Evolutionary conservation across 2,888 invertebrate species (phyloP), one percentile per base, ranked within the genome.

Genomic region (Andrena marginata): DNA sequence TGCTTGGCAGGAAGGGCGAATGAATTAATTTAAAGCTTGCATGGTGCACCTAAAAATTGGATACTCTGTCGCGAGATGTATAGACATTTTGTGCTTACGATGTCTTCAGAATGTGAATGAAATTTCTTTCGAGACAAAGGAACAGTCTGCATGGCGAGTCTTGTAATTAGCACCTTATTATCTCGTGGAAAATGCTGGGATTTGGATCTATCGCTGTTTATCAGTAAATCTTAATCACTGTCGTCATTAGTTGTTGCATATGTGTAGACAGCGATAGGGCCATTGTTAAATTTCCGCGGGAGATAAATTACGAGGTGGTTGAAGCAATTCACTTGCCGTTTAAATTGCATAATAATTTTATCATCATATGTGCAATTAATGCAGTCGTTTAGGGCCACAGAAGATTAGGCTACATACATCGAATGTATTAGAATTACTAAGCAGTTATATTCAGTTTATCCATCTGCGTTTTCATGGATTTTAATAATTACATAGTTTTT

Each of bases 221-320:
- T 71, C 71, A 13, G 16, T n/a, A 7, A 62, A 63, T 71, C 71
- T 62, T 62, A 71, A 71, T 71, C 33, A 23, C 23, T n/a, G 33
- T 63, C 13, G 72, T 26, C 63, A 51, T 72, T 63, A 72, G 16
- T 23, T 20, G 51, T 20, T 54, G 48, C 64, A 16, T 65, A 20
- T 23, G 56, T 56, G 56, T 23, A 26, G 23, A 56, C 10, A 26
- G 8, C 4, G 26, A 56, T 56, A 56, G 23, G 23, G 20, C 42
- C 42, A 42, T 42, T 42, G 42, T 42, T 42, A 1, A 42, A 42
- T 42, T 42, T 42, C 4, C 42, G 16, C 16, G 42, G 42, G 42
- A 42, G 42, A 16, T 42, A 5, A 42, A 42, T 42, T 42, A 42
- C 42, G 42, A 42, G 16, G 42, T 42, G 42, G 16, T 42, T 42